Conservation (phyloP, 2,797 vertebrate genomes). For the Amblyraja radiata region DNA sequence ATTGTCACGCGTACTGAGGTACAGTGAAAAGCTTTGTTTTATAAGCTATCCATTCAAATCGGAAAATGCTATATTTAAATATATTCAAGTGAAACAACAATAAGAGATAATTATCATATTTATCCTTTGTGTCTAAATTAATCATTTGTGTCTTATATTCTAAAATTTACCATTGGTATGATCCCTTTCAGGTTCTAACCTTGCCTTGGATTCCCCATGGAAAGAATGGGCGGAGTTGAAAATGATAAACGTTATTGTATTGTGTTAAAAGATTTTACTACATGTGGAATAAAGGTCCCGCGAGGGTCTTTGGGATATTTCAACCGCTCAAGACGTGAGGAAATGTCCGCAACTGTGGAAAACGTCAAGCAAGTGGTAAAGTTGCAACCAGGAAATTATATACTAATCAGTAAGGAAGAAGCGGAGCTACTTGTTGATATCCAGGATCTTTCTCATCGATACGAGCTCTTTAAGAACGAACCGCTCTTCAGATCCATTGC, state of each 20-base stretch:
- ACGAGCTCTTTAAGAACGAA: constrained; percentile 60
- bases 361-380: background rate
- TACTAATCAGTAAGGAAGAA: constrained; percentile 59
- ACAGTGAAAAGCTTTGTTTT: too few relatives aligned
- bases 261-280: constrained; percentile 40
- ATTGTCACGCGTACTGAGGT: too few relatives aligned
- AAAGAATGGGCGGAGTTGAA: constrained; percentile 3
- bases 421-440: constrained; percentile 65
- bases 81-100: too few relatives aligned
- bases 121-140: background rate
- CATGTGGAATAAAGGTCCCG: constrained; percentile 39
- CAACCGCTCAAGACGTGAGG: constrained; percentile 36
- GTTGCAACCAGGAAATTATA: constrained; percentile 49
- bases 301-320: constrained; percentile 42
- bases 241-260: constrained; percentile 41
- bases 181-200: background rate
- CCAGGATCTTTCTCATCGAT: constrained; percentile 48
- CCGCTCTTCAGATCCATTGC: constrained; percentile 65
- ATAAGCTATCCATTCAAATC: too few relatives aligned
- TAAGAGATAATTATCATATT: background rate
- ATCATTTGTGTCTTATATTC: background rate
- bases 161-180: background rate
- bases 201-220: background rate
- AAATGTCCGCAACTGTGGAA: constrained; percentile 39
- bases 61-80: too few relatives aligned